These are phyloP conservation scores for Alca torda DNA, from an alignment of 2,797 vertebrate species.

Conservation along the genomic window DNA sequence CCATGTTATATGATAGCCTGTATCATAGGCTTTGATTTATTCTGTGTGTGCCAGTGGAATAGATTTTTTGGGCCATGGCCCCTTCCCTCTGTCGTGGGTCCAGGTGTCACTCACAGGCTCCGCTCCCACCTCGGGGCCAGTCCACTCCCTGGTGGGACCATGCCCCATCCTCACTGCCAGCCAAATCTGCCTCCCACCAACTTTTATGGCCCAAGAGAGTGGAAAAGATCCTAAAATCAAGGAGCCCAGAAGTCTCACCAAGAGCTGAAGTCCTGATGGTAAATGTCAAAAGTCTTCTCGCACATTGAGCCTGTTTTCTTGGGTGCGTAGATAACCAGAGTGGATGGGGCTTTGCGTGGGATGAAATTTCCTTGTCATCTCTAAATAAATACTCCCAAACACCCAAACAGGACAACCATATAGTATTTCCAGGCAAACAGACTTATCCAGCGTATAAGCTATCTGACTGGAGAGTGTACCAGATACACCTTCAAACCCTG, in stretches of 20 bases:
- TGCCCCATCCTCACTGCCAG: fast-evolving
- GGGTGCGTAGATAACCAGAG: not conserved
- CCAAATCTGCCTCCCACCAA: not conserved
- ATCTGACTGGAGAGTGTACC: not conserved
- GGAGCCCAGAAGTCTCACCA: not conserved
- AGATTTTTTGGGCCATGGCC: not conserved
- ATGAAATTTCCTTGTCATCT: not conserved
- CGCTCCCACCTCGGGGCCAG: fast-evolving
- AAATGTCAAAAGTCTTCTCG: not conserved
- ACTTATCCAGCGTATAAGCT: not conserved
- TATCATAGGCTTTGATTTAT: not conserved
- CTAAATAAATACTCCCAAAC: not conserved
- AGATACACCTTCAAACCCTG: not conserved
- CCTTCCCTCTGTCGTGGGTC: not conserved
- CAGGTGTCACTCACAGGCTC: not conserved
- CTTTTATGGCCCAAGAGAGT: not conserved
- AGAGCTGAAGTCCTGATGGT: not conserved
- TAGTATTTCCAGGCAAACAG: not conserved
- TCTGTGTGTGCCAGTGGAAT: not conserved
- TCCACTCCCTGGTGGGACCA: fast-evolving
- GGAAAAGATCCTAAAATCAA: not conserved
- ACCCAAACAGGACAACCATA: not conserved
- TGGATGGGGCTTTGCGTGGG: not conserved
- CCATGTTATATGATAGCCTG: not conserved
- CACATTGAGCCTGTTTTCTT: not conserved